phyloP scores from a whole-genome alignment of 2,888 invertebrate genomes.

The Amphipoea oculea region DNA sequence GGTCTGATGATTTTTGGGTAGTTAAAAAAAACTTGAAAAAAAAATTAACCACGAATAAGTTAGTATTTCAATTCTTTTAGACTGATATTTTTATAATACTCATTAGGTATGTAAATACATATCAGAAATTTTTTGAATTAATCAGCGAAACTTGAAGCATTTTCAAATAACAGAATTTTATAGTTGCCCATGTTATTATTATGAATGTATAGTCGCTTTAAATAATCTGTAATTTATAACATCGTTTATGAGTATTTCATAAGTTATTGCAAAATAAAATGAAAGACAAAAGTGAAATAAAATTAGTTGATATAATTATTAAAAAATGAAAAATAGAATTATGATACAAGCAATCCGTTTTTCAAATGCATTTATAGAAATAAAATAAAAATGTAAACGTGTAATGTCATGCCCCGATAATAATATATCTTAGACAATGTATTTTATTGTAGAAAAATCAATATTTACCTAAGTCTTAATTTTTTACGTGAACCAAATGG shows the following conservation, averaged over 20 bases:
- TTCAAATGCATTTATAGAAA: constrained; percentile 55
- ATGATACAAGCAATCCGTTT: constrained; percentile 62
- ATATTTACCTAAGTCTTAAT: constrained; percentile 7
- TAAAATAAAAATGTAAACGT: constrained; percentile 32
- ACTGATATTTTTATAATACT: constrained; percentile 60
- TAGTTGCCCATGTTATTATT: constrained; percentile 32
- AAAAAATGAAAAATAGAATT: constrained; percentile 64
- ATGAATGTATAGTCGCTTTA: constrained; percentile 57
- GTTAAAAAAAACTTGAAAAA: neutral
- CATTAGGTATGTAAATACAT: constrained; percentile 56
- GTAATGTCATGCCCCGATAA: constrained; percentile 40
- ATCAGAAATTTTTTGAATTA: constrained; percentile 41
- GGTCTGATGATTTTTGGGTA: neutral
- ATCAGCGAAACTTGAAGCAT: constrained; percentile 39
- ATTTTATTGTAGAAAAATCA: constrained; percentile 38
- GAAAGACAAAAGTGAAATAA: constrained; percentile 90
- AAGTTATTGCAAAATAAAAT: constrained; percentile 74
- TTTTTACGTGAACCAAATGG: constrained; percentile 39
- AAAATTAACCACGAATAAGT: constrained; percentile 6
- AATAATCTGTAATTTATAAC: constrained; percentile 57
- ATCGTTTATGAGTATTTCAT: constrained; percentile 61
- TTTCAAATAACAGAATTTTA: constrained; percentile 39
- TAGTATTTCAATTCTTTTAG: constrained; percentile 35
- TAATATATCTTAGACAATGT: constrained; percentile 50
- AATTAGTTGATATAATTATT: constrained; percentile 77